Evolutionary conservation across 2,113 vertebrate genomes (phyloP).

Genomic region (Mus pahari): DNA sequence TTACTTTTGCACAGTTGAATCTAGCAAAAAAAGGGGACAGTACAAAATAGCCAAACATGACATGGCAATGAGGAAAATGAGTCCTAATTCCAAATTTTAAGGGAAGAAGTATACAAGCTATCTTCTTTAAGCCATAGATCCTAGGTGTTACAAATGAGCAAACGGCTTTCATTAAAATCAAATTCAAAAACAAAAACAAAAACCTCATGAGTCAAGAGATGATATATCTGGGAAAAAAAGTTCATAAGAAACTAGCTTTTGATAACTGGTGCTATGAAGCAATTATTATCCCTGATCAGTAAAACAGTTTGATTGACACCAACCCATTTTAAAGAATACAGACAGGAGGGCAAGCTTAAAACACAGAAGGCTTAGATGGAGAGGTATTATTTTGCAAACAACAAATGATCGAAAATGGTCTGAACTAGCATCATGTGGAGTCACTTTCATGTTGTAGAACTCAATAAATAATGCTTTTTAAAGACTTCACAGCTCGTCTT

Average conservation of each 20-base stretch:
- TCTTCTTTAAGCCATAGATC: conserved; percentile 5
- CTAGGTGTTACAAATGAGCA: conserved; percentile 38
- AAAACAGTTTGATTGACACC: conserved; percentile 75
- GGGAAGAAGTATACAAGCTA: conserved; percentile 22
- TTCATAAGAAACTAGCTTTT: conserved; percentile 70
- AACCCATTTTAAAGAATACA: conserved; percentile 60
- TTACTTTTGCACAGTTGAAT: conserved; percentile 1
- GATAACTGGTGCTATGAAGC: conserved; percentile 63
- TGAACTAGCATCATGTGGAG: conserved; percentile 69
- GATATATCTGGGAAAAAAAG: conserved; percentile 60
- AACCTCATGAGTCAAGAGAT: conserved; percentile 48
- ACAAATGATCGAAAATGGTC: conserved; percentile 74
- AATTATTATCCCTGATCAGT: conserved; percentile 70
- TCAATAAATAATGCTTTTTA: conserved; percentile 75
- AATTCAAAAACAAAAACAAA: background rate
- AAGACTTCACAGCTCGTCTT: conserved; percentile 82
- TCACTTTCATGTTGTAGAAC: conserved; percentile 70
- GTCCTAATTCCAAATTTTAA: conserved; percentile 33
- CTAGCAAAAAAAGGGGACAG: background rate
- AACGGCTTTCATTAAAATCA: background rate
- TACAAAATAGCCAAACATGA: conserved; percentile 28
- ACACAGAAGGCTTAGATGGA: conserved; percentile 55
- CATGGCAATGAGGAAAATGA: background rate
- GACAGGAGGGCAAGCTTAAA: conserved; percentile 69
- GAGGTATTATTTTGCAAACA: conserved; percentile 71